Base-by-base conservation (phyloP, 2,113 vertebrate species). In the Dicrurus megarhynchus region DNA sequence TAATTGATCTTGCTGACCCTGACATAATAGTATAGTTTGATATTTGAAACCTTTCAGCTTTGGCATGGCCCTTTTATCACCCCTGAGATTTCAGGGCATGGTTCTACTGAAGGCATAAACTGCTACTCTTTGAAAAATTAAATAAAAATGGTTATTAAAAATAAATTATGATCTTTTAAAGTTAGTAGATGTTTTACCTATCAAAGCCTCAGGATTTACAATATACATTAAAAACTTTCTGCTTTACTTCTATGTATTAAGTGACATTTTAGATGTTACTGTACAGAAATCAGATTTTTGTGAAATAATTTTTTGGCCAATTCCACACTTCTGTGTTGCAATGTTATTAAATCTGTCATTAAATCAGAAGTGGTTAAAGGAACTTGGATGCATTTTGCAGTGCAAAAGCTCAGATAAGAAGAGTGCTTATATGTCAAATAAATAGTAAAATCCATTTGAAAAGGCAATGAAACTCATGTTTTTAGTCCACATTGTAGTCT, bases 1-100 rank as follows among this genome's bases (percentile, higher is more conserved):
- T 98, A 98, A 98, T 98, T 98, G 98, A 98, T 98, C 98, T 97
- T 98, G 90, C 86, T 96, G 95, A 91, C 93, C 95, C 96, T 97
- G 96, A 97, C 97, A 98, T 96, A 97, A 98, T 97, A 97, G 95
- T 97, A 97, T 96, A 98, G 98, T 97, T 98, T 97, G 98, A 98
- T 98, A 98, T 98, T 98, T 74, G 97, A 98, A 97, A 98, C 98
- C 98, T 96, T 97, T 97, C 84, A 91, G 83, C 90, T 92, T 96
- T 97, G 90, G 86, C 89, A 92, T 96, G 91, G 94, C 89, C 90
- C 90, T 96, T 98, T 98, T 97, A 94, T 98, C 95, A 92, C 97
- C 95, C 80, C 96, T 97, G 96, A 97, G 96, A 97, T 98, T 98
- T 98, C 88, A 95, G 89, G 87, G 39, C 91, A 95, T 71, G 81